phyloP scores from a whole-genome alignment of 2,797 vertebrate genomes.

The Phalloptychus januarius region DNA sequence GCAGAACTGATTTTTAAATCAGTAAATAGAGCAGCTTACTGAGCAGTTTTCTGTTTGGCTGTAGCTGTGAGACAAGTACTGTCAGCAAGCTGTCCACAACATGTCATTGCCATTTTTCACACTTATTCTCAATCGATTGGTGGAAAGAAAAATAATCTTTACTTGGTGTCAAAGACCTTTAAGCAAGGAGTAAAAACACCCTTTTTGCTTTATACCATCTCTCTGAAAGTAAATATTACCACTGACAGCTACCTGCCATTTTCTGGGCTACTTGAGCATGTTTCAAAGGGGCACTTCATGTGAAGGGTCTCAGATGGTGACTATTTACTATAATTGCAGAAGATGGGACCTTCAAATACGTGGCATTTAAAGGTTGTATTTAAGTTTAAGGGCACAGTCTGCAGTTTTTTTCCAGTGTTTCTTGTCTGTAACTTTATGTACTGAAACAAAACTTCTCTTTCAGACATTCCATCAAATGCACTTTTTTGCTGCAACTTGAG shows the following conservation, averaged over 20 bases:
- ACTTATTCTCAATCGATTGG: background rate
- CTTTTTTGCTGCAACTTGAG: background rate
- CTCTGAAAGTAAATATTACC: background rate
- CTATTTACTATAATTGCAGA: conserved; percentile 8
- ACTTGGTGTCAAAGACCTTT: background rate
- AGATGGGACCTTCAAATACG: background rate
- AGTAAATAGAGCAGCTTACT: background rate
- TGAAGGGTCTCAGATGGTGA: conserved; percentile 7
- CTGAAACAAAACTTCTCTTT: background rate
- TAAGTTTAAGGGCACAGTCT: background rate
- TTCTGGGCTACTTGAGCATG: conserved; percentile 2
- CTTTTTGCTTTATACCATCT: conserved; percentile 5
- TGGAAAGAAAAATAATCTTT: background rate
- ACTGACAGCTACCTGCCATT: conserved; percentile 9
- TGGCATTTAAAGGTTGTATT: background rate
- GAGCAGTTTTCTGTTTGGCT: background rate
- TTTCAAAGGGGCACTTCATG: conserved; percentile 10
- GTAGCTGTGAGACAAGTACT: background rate
- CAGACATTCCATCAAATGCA: background rate
- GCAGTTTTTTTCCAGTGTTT: background rate
- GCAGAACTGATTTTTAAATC: background rate
- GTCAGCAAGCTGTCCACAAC: conserved; percentile 3
- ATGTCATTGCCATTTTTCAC: background rate
- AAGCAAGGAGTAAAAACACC: background rate
- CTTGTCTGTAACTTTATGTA: background rate